Conservation (phyloP, 1,140 invertebrate species). For the Chironomus striatipennis region DNA sequence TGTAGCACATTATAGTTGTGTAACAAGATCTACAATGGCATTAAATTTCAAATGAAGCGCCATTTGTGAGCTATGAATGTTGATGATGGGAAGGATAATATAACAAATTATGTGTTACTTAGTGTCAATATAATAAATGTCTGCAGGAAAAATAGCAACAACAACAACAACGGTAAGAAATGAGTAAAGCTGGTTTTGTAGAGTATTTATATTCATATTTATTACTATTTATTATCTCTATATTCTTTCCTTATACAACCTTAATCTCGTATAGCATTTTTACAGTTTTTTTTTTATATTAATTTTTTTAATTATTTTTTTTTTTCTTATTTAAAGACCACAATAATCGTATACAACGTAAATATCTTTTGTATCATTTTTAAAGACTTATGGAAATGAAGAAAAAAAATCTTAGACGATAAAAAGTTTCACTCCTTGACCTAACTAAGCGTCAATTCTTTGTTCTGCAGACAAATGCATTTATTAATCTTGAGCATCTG, state of each 20-base stretch:
- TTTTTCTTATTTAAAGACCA: conserved; percentile 15
- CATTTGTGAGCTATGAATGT: neutral
- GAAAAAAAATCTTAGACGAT: neutral
- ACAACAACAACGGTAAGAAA: neutral
- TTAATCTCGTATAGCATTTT: neutral
- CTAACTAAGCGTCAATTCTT: neutral
- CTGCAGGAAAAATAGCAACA: neutral
- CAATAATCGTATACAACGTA: conserved; percentile 16
- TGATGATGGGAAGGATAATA: neutral
- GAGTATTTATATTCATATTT: neutral
- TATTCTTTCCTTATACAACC: neutral
- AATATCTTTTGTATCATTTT: neutral
- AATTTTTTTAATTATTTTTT: conserved; percentile 7
- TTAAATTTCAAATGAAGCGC: neutral
- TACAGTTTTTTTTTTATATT: conserved; percentile 15
- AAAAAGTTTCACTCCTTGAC: conserved; percentile 22
- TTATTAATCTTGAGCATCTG: conserved; percentile 9
- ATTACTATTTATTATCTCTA: neutral
- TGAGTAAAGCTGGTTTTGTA: neutral
- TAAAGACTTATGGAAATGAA: neutral
- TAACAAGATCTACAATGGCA: neutral
- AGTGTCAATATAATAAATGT: neutral
- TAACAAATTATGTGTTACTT: neutral
- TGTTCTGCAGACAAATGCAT: neutral
- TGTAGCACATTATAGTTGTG: neutral